Evolutionary conservation across 2,888 invertebrate genomes (phyloP).

Genomic region (Temnothorax rugatulus): DNA sequence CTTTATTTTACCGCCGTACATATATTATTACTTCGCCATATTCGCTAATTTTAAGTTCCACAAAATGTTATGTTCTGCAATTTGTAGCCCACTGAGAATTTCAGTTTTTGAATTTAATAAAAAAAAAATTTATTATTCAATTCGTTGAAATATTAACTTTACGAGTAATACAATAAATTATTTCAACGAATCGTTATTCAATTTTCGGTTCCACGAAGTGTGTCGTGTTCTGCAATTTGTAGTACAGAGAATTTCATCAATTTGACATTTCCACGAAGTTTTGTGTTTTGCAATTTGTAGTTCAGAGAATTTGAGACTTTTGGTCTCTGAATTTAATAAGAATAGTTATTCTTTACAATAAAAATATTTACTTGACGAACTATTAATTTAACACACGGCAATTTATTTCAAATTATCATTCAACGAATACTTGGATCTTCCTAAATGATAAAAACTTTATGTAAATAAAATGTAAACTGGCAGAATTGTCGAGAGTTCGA

Average conservation of each 20-base stretch:
- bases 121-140: neutral
- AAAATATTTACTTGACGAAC: neutral
- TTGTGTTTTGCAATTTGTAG: neutral
- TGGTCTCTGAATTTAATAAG: neutral
- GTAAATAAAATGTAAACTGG: neutral
- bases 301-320: neutral
- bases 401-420: neutral
- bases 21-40: neutral
- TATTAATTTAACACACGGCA: neutral
- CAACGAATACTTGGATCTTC: neutral
- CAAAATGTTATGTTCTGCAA: neutral
- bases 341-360: neutral
- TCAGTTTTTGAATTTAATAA: neutral
- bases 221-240: neutral
- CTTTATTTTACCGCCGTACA: neutral
- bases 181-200: neutral
- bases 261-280: neutral
- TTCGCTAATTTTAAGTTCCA: neutral
- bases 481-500: neutral
- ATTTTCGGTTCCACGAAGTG: neutral
- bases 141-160: neutral
- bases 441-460: neutral
- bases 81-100: neutral
- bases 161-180: neutral
- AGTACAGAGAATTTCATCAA: neutral